A percentile compares a stretch with the other conserved stretches of the same genome.
phyloP scores from a whole-genome alignment of 2,888 invertebrate genomes.

The Scaptomyza tumidula region DNA sequence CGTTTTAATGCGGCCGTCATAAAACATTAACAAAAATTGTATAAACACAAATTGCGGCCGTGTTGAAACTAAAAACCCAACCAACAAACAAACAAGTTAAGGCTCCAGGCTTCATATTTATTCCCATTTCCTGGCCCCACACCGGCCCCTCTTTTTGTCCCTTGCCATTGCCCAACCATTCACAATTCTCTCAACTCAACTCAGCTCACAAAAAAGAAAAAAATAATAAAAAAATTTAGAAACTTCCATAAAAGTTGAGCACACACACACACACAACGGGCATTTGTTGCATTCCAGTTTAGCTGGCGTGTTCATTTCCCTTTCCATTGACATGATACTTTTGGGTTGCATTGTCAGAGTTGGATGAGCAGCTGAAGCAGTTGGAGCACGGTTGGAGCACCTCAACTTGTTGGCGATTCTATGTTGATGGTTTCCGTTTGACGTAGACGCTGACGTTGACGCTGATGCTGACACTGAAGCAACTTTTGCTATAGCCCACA shows the following conservation, averaged over 20 bases:
- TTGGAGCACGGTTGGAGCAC: conserved; percentile 10
- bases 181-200: conserved; percentile 3
- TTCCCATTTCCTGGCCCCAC: neutral
- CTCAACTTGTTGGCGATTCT: conserved; percentile 18
- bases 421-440: conserved; percentile 58
- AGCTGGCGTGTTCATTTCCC: conserved; percentile 12
- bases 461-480: conserved; percentile 28
- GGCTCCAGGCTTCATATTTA: neutral
- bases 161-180: neutral
- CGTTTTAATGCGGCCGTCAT: conserved; percentile 42
- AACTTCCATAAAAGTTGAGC: conserved; percentile 59
- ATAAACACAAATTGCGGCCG: conserved; percentile 50
- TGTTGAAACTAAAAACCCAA: conserved; percentile 55
- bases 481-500: conserved; percentile 49
- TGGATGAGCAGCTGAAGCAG: conserved; percentile 26
- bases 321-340: conserved; percentile 39
- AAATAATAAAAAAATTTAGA: conserved; percentile 9
- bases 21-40: conserved; percentile 54
- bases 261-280: conserved; percentile 10
- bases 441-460: conserved; percentile 15
- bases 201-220: neutral
- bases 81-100: conserved; percentile 22
- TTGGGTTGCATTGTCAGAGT: conserved; percentile 31
- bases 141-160: no score
- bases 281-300: conserved; percentile 39